Evolutionary conservation across 2,797 vertebrate genomes (phyloP), one percentile per base, ranked within the genome.

Genomic region (Atherinosoma microstoma): DNA sequence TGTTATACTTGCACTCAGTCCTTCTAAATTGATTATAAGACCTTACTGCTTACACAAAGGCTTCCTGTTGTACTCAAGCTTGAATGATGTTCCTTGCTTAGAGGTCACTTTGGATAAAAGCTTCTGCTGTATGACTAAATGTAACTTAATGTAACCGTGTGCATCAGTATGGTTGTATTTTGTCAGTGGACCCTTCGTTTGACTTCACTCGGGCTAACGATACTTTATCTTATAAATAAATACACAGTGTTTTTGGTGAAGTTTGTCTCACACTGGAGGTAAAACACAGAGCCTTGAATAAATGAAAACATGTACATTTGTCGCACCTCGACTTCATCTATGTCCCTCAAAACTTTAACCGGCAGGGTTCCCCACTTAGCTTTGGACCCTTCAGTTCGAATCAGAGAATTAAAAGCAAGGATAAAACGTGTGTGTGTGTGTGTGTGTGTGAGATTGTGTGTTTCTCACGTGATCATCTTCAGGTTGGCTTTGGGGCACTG

Each of bases 391-490:
- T 12, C 20, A 42, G 36, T 32, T 40, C 56, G 5, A 34, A 45
- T 13, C 18, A 40, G 15, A 54, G 27, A 18, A 6, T 30, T n/a
- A 20, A 47, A 47, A 49, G 18, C 18, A n/a, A 49, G n/a, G 8
- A 10, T n/a, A 11, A 54, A 27, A 54, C 10, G 22, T 12, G n/a
- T 32, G 30, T 32, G 30, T 32, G 30, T 32, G 5, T 5, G 30
- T 32, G 11, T 27, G 36, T 77, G 61, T 58, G 6, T 6, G 40
- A 13, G 2, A 10, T 34, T 76, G 61, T 60, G 24, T 20, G 40
- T 66, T 40, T 77, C 96, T 96, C 92, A 99, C 98, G 95, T 96
- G 82, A 99, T 95, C 59, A 94, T 97, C 80, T 99, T 99, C 79
- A 98, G 63, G 80, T 96, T 97, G 79, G 97, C 95, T 93, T 97